Percentiles rank a stretch among this genome's conserved stretches.
Evolutionary conservation across 1,140 invertebrate species (phyloP).

Genomic region (Drosophila ananassae): DNA sequence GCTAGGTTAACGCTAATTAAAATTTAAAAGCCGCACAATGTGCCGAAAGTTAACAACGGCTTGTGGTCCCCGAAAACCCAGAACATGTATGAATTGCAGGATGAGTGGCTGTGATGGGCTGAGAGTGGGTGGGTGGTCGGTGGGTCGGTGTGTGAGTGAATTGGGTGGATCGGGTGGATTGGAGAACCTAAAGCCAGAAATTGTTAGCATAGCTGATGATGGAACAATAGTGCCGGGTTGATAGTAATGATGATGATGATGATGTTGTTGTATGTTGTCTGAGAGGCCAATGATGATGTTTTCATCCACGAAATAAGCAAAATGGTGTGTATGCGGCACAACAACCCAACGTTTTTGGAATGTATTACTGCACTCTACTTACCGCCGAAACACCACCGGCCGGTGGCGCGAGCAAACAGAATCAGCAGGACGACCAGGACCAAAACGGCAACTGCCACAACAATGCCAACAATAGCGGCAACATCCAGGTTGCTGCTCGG

Average conservation of each 20-base stretch:
- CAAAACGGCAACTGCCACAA: constrained; percentile 88
- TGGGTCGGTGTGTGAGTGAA: background rate
- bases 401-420: constrained; percentile 91
- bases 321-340: constrained; percentile 22
- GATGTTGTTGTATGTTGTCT: constrained; percentile 36
- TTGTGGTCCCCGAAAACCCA: constrained; percentile 35
- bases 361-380: constrained; percentile 84
- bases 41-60: constrained; percentile 75
- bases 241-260: constrained; percentile 40
- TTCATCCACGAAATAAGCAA: constrained; percentile 61
- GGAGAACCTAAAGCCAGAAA: constrained; percentile 58
- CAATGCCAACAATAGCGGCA: constrained; percentile 90
- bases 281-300: constrained; percentile 51
- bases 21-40: constrained; percentile 83
- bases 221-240: constrained; percentile 51
- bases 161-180: constrained; percentile 2
- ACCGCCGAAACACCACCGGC: constrained; percentile 93
- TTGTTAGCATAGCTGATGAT: constrained; percentile 76
- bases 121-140: background rate
- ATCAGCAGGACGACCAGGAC: constrained; percentile 88
- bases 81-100: constrained; percentile 42
- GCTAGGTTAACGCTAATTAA: constrained; percentile 75
- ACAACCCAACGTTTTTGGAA: constrained; percentile 1
- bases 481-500: constrained; percentile 88
- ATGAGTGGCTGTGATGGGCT: constrained; percentile 29